Base-by-base conservation (phyloP, 2,888 invertebrate species). In the Drosophila fungiperda region DNA sequence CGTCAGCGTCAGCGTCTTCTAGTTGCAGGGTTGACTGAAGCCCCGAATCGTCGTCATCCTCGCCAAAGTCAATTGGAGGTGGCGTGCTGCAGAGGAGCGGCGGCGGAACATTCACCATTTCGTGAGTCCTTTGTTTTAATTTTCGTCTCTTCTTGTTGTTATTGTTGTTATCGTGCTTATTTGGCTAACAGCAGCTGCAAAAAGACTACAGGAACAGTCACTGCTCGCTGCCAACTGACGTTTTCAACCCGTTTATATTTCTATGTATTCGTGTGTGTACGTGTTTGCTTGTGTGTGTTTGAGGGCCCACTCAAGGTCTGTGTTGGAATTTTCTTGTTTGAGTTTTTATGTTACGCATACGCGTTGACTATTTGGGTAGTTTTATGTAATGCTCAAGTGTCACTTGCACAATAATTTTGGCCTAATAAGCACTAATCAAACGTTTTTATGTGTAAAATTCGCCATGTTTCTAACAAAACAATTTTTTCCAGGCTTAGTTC, bases 71-170 rank as follows among this genome's bases (percentile, higher is more conserved):
- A 78, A 94, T 94, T 49, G 95, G 95, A 54, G 95, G 95, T 64
- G 95, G 95, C 54, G 95, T 94, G 88, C 93, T 94, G 86, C 94
- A 94, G 70, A 95, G 90, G 68, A 94, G 92, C 72, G 94, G 94
- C 78, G 95, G 94, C 78, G 95, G 95, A 85, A 95, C 86, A 60
- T 90, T 90, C 54, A 87, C 94, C 89, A 94, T 92, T 93, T 93
- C 93, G 93, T 57, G 64, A 38, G 55, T 70, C 77, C 73, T 82
- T 77, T 65, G 73, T 75, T 74, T 45, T 40, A 78, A 68, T 54
- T 66, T 65, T 36, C n/a, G n/a, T 45, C 53, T 45, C 11, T 63
- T 55, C 15, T 63, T 61, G 23, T 57, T 52, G 26, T 67, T 52
- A 26, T 67, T 69, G 69, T 72, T 73, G 54, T 60, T 64, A 36